Evolutionary conservation across 2,113 vertebrate species (phyloP).

Genomic region (Etheostoma spectabile): DNA sequence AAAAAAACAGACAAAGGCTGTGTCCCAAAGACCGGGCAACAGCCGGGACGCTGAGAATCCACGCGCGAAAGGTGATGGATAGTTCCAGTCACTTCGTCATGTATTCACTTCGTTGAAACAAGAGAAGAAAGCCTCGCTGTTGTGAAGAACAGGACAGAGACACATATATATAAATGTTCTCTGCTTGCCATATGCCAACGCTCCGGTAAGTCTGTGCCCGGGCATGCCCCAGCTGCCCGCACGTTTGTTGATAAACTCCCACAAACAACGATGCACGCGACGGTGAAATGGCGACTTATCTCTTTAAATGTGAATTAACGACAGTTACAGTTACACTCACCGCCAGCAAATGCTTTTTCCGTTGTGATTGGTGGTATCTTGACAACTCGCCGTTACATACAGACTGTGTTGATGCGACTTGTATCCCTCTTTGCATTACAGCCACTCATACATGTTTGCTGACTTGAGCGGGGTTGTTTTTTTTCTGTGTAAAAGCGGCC

Average conservation of each 20-base stretch:
- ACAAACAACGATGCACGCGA: neutral
- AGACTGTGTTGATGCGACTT: constrained; percentile 36
- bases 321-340: constrained; percentile 61
- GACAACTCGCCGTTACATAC: constrained; percentile 47
- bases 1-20: neutral
- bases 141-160: neutral
- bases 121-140: neutral
- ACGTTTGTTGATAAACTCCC: constrained; percentile 51
- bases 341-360: constrained; percentile 73
- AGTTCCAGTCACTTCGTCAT: neutral
- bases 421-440: constrained; percentile 64
- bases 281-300: neutral
- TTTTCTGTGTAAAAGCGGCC: constrained; percentile 33
- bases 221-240: constrained; percentile 58
- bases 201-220: constrained; percentile 40
- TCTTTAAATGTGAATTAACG: neutral
- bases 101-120: neutral
- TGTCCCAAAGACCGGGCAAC: constrained; percentile 18
- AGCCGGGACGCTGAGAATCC: constrained; percentile 13
- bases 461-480: constrained; percentile 44
- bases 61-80: neutral
- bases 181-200: neutral
- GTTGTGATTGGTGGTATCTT: constrained; percentile 77
- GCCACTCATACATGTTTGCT: constrained; percentile 60
- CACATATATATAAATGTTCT: neutral